Evolutionary conservation across 2,113 vertebrate species (phyloP), one percentile per base, ranked within the genome.

Genomic region (Melanotaenia duboulayi): DNA sequence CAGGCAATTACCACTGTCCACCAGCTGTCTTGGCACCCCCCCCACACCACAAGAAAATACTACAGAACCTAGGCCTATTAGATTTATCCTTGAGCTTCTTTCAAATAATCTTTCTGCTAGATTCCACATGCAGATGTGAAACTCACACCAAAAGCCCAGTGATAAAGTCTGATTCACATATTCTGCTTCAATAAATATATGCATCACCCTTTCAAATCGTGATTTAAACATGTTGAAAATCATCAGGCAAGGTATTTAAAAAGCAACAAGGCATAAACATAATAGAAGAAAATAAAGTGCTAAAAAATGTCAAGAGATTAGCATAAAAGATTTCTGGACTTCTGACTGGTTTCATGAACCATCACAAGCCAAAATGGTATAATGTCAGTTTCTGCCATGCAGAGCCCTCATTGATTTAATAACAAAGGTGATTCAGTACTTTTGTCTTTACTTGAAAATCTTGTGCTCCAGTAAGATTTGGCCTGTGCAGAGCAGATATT

Each of bases 121-220:
- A 86, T 79, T 80, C 59, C 60, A 80, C 16, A 57, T 25, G 16
- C 17, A 64, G 35, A 42, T 58, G 51, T 32, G 32, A 84, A 72
- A 57, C 11, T 62, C 14, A 28, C 52, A 66, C 19, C 57, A 28
- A 13, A 69, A 67, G 23, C 23, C 55, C 32, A 50, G 20, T 25
- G 16, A 37, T 75, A 44, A 68, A 64, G 63, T 66, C 71, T 72
- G 60, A 75, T 73, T 73, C 9, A 75, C 50, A 28, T 68, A 52
- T 70, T 82, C 24, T 59, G 62, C 44, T 64, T 82, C 61, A 83
- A 90, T 84, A 88, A 84, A 84, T 85, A 85, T 52, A 63, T 76
- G 78, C 40, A 80, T 75, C 39, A 58, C 63, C 42, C 58, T 65
- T 57, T 71, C 19, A 44, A 65, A 78, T 65, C n/a, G 56, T 55